Conservation (phyloP, 2,113 vertebrate genomes). For the Thunnus maccoyii region DNA sequence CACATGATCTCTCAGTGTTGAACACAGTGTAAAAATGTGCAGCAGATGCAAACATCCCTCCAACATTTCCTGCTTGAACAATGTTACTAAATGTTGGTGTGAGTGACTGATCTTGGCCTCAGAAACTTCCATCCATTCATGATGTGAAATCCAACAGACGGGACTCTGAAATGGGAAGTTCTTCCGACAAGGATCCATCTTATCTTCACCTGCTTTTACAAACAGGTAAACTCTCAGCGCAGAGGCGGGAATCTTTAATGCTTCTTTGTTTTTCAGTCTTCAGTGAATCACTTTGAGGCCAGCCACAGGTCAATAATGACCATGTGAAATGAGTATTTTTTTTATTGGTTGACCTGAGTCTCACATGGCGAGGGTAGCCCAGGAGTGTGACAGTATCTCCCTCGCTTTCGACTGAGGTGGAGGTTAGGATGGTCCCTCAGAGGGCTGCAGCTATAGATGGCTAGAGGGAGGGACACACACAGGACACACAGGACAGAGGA, state of each 20-base stretch:
- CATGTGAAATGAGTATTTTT: conserved; percentile 37
- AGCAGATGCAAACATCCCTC: conserved; percentile 46
- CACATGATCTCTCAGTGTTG: conserved; percentile 24
- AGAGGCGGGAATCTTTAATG: conserved; percentile 13
- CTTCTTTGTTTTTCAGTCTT: conserved; percentile 60
- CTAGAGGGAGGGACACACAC: conserved; percentile 38
- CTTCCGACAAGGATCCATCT: conserved; percentile 33
- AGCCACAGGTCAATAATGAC: conserved; percentile 17
- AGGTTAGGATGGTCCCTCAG: conserved; percentile 59
- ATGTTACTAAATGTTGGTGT: conserved; percentile 23
- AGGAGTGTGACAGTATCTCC: conserved; percentile 40
- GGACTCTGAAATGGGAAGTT: conserved; percentile 41
- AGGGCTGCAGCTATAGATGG: conserved; percentile 65
- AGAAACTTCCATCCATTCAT: conserved; percentile 21
- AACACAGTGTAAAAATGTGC: conserved; percentile 71
- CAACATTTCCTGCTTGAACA: not conserved
- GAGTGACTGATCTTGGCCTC: conserved; percentile 48
- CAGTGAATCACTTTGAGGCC: conserved; percentile 36
- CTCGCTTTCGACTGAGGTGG: conserved; percentile 61
- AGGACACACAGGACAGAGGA: conserved; percentile 36
- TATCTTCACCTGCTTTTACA: conserved; percentile 26
- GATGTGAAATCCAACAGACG: conserved; percentile 22
- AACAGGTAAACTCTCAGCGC: conserved; percentile 43
- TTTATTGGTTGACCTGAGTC: conserved; percentile 63
- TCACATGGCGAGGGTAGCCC: conserved; percentile 57